Conservation (phyloP, 2,888 invertebrate species). For the Amblyjoppa fuscipennis region DNA sequence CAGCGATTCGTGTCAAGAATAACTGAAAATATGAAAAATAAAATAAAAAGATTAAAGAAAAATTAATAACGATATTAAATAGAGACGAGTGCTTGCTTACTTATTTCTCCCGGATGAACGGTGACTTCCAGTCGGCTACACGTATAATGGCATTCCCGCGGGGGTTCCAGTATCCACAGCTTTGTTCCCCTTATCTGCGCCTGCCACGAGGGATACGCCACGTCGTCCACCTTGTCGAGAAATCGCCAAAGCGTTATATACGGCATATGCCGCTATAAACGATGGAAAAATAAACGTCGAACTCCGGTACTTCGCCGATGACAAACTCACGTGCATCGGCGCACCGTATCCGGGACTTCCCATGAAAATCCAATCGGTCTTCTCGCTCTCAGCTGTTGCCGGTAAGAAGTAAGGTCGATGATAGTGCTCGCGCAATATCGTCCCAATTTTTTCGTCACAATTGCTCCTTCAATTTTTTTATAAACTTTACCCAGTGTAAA, state of each 20-base stretch:
- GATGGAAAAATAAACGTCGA: slow-evolving; percentile 13
- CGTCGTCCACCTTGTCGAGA: slow-evolving; percentile 93
- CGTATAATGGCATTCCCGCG: slow-evolving; percentile 94
- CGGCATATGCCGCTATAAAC: slow-evolving; percentile 11
- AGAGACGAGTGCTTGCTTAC: slow-evolving; percentile 87
- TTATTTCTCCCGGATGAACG: slow-evolving; percentile 95
- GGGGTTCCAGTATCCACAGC: slow-evolving; percentile 95
- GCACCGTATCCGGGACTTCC: slow-evolving; percentile 97
- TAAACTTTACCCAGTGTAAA: background rate
- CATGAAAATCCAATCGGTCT: slow-evolving; percentile 98
- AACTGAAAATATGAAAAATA: slow-evolving; percentile 88
- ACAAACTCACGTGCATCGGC: slow-evolving; percentile 94
- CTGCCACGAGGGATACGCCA: slow-evolving; percentile 98
- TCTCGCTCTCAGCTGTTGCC: slow-evolving; percentile 93
- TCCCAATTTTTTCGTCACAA: slow-evolving; percentile 94
- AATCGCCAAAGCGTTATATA: slow-evolving; percentile 26
- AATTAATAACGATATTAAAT: slow-evolving; percentile 16
- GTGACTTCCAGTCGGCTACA: slow-evolving; percentile 90
- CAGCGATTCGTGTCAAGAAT: slow-evolving; percentile 97
- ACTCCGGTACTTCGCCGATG: slow-evolving; percentile 22
- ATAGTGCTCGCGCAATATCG: slow-evolving; percentile 92
- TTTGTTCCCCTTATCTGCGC: slow-evolving; percentile 96
- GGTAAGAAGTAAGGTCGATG: slow-evolving; percentile 96
- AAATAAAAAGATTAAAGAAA: background rate
- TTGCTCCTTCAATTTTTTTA: slow-evolving; percentile 91